Percentiles rank a stretch among this genome's conserved stretches.
phyloP scores from a whole-genome alignment of 2,113 vertebrate genomes.

The Oenanthe oenanthe region DNA sequence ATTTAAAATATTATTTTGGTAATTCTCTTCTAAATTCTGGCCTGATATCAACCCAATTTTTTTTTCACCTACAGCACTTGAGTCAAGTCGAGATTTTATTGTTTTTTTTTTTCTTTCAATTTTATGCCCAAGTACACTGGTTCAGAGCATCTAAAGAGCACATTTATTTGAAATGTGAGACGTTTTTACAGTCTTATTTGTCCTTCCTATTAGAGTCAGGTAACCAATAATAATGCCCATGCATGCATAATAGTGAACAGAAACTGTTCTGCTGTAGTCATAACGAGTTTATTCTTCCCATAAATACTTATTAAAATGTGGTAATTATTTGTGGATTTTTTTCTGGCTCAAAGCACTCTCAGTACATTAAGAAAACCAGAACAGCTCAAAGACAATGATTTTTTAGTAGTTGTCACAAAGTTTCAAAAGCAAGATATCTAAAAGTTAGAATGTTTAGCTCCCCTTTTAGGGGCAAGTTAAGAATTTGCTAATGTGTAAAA shows the following conservation, averaged over 20 bases:
- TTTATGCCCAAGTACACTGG: background rate
- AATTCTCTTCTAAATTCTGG: background rate
- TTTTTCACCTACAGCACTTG: background rate
- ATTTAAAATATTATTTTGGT: background rate
- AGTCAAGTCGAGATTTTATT: background rate
- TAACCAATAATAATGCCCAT: background rate
- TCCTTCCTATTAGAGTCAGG: background rate
- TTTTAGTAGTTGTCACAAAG: accelerated
- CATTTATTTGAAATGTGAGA: background rate
- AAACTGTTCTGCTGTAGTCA: background rate
- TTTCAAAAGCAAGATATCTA: background rate
- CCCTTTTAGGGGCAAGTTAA: background rate
- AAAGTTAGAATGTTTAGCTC: background rate
- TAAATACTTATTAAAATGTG: background rate
- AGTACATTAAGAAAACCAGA: background rate
- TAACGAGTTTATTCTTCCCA: background rate
- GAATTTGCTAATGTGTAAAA: background rate
- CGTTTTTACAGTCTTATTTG: background rate
- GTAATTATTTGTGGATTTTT: background rate
- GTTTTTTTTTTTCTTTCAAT: background rate
- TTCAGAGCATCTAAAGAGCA: background rate
- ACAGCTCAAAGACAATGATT: background rate
- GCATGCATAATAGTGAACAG: background rate
- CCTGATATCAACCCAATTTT: background rate
- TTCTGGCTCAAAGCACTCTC: background rate